Evolutionary conservation across 2,113 vertebrate species (phyloP).

Genomic region (Protomyctophum bolini): DNA sequence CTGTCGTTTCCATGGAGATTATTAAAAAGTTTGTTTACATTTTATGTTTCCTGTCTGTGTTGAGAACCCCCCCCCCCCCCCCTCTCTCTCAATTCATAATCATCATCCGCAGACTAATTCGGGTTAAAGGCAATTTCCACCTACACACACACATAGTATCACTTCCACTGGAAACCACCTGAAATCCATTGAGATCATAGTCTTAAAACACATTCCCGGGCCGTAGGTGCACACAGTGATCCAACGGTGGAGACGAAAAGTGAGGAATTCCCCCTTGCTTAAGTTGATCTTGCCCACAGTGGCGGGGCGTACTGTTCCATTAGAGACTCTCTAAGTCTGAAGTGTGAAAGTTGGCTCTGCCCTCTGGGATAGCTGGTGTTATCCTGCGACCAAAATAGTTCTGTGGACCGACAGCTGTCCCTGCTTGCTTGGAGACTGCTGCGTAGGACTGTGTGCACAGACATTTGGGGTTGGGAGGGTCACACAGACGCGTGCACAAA

Average conservation of each 20-base stretch:
- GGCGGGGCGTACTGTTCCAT: slow-evolving; percentile 39
- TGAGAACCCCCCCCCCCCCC: no score
- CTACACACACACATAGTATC: neutral
- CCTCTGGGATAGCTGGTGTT: slow-evolving; percentile 41
- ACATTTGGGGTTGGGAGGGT: neutral
- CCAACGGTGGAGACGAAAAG: slow-evolving; percentile 9
- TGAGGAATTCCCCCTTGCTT: slow-evolving; percentile 15
- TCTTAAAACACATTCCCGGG: neutral
- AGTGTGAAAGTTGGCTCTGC: slow-evolving; percentile 68
- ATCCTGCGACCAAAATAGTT: slow-evolving; percentile 68
- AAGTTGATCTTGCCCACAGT: neutral
- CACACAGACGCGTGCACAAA: neutral
- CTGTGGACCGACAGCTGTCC: slow-evolving; percentile 58
- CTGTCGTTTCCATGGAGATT: slow-evolving; percentile 81
- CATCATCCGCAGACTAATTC: no score
- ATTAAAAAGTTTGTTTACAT: slow-evolving; percentile 70
- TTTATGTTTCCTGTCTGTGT: slow-evolving; percentile 14
- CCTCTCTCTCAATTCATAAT: no score
- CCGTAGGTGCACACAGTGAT: neutral
- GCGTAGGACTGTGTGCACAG: neutral
- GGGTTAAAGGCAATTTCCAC: neutral
- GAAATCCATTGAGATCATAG: neutral
- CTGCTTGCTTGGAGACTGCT: slow-evolving; percentile 47
- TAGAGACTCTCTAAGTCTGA: slow-evolving; percentile 31
- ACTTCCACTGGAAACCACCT: neutral